A percentile compares a stretch with the other conserved stretches of the same genome.
These are phyloP conservation scores for Hirudinaria manillensis DNA, from an alignment of 2,888 invertebrate species.

Conservation along the genomic window DNA sequence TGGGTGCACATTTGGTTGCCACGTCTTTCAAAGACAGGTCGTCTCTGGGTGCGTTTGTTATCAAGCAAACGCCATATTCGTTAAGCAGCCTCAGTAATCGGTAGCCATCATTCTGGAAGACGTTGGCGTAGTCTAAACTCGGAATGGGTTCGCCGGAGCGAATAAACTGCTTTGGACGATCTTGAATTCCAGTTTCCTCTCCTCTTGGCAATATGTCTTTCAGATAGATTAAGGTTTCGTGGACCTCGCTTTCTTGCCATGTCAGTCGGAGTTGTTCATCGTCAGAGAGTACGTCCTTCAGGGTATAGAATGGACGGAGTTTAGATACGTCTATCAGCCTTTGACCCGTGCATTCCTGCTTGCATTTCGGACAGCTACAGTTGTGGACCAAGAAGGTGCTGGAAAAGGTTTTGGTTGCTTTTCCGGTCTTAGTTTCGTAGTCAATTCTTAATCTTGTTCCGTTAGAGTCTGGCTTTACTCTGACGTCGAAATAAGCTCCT, in stretches of 20 bases:
- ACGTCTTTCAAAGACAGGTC: conserved; percentile 41
- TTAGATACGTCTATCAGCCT: conserved; percentile 26
- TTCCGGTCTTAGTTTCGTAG: not conserved
- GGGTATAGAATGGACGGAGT: conserved; percentile 35
- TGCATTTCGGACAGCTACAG: conserved; percentile 36
- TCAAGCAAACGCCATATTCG: conserved; percentile 42
- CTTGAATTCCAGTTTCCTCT: no score
- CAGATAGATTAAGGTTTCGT: not conserved
- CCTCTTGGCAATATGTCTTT: not conserved
- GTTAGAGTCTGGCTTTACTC: not conserved
- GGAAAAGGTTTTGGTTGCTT: not conserved
- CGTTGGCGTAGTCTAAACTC: not conserved
- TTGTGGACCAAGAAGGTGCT: conserved; percentile 36
- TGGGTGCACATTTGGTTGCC: conserved; percentile 37
- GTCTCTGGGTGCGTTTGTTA: conserved; percentile 43
- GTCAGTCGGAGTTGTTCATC: not conserved
- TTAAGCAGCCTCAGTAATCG: conserved; percentile 44
- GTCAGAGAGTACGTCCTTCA: conserved; percentile 30
- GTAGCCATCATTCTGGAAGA: conserved; percentile 14
- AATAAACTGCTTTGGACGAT: not conserved
- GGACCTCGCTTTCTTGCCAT: conserved; percentile 17
- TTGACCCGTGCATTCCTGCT: conserved; percentile 39
- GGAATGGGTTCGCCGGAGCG: not conserved
- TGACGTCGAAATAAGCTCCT: not conserved
- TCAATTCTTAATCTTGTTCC: not conserved